Base-by-base conservation (phyloP, 2,113 vertebrate species). In the Boulengerochromis microlepis region DNA sequence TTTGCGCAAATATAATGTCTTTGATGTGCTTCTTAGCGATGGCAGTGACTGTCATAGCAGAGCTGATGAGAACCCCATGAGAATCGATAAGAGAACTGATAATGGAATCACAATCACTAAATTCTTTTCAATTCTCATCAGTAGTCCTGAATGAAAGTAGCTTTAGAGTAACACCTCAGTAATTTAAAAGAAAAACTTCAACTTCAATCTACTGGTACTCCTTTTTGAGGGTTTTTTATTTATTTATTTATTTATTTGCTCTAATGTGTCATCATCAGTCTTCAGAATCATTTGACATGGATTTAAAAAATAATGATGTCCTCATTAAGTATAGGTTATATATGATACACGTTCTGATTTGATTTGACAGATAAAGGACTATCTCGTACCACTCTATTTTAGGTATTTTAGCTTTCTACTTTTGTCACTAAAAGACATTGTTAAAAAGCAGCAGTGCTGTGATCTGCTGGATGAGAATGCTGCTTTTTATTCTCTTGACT, bases 141-240 rank as follows among this genome's bases (percentile, higher is more conserved):
- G 7, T 59, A 29, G 56, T 69, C 35, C 64, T 69, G 64, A 8
- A 0, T 42, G 24, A 76, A 47, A 76, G 24, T 5, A 47, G 42
- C 24, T 76, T 76, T 19, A 76, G 42, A 47, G 4, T 5, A 76
- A 76, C 15, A 47, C 15, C 9, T 26, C 22, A 11, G 22, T 1
- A 76, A 76, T 76, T 26, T 29, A 74, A 45, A 45, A 10, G 9
- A 29, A 76, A 18, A 71, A 42, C n/a, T 47, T 76, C 6, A 76
- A 18, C 40, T 10, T 74, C 6, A 74, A 24, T 18, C 13, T 74
- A 74, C 13, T 0, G 3, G 8, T 45, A 10, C 5, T 45, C 69
- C 15, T 2, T 45, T 74, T 45, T 16, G 0, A 42, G n/a, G 2
- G 0, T 19, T 33, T 64, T 61, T 45, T 4, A n/a, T 6, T 10